A percentile compares a stretch with the other conserved stretches of the same genome.
Evolutionary conservation across 2,797 vertebrate genomes (phyloP).

Genomic region (Coranthus polyacanthus): DNA sequence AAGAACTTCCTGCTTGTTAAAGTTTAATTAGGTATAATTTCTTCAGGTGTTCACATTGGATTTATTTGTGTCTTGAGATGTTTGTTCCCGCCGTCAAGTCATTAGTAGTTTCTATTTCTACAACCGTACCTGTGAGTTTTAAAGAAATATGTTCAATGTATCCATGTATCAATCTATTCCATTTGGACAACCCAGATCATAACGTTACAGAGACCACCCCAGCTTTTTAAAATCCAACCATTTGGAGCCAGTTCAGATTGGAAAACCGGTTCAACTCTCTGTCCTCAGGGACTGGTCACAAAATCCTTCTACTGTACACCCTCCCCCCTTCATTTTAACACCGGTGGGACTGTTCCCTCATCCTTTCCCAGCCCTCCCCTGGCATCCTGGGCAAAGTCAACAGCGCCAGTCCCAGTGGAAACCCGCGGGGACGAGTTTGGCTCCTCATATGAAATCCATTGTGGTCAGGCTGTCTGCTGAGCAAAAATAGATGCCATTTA

Average conservation of each 20-base stretch:
- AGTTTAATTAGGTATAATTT: slow-evolving; percentile 19
- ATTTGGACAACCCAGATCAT: slow-evolving; percentile 15
- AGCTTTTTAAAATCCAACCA: slow-evolving; percentile 29
- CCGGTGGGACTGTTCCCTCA: slow-evolving; percentile 57
- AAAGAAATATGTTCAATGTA: not conserved
- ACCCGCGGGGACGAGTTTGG: slow-evolving; percentile 63
- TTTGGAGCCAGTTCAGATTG: slow-evolving; percentile 24
- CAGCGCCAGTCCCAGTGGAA: slow-evolving; percentile 66
- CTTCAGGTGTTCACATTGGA: not conserved
- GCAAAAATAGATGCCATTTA: slow-evolving; percentile 69
- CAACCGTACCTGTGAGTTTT: too few relatives aligned
- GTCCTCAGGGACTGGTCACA: slow-evolving; percentile 27
- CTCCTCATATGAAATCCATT: slow-evolving; percentile 68
- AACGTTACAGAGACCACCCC: slow-evolving; percentile 16
- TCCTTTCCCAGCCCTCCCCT: slow-evolving; percentile 68
- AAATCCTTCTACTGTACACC: slow-evolving; percentile 27
- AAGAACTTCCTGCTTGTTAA: slow-evolving; percentile 20
- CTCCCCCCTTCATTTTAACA: slow-evolving; percentile 50
- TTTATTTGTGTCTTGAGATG: slow-evolving; percentile 8
- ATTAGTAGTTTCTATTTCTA: too few relatives aligned
- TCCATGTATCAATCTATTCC: slow-evolving; percentile 11
- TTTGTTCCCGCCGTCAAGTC: not conserved
- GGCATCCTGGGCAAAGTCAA: slow-evolving; percentile 72
- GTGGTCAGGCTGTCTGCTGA: slow-evolving; percentile 67
- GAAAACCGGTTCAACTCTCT: slow-evolving; percentile 23